Evolutionary conservation across 2,113 vertebrate species (phyloP).

Genomic region (Chlamydotis undulata): DNA sequence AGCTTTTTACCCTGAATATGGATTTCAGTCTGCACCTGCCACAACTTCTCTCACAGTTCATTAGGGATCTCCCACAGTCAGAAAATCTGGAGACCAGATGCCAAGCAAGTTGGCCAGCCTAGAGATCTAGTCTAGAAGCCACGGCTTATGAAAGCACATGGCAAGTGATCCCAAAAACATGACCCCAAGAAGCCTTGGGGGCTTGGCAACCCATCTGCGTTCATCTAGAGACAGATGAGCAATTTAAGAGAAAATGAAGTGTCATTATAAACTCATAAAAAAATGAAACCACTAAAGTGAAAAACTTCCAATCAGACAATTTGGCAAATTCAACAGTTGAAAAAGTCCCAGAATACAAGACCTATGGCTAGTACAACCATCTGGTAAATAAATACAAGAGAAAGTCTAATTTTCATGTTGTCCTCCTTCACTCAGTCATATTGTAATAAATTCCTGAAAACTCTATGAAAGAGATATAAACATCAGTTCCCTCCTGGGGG

Average conservation of each 20-base stretch:
- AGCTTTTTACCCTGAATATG: neutral
- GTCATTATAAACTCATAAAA: slow-evolving; percentile 28
- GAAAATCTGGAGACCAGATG: slow-evolving; percentile 27
- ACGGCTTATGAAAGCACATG: neutral
- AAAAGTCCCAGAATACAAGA: neutral
- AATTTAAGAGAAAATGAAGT: slow-evolving; percentile 31
- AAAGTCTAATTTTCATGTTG: neutral
- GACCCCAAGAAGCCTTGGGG: neutral
- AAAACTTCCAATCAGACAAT: neutral
- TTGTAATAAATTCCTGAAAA: neutral
- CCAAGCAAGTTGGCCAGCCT: slow-evolving; percentile 11
- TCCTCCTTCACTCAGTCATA: neutral
- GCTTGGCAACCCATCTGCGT: slow-evolving; percentile 8
- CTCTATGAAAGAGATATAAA: neutral
- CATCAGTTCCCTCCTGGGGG: neutral
- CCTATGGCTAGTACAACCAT: neutral
- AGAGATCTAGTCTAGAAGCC: slow-evolving; percentile 23
- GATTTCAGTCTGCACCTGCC: slow-evolving; percentile 44
- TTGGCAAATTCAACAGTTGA: neutral
- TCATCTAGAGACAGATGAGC: neutral
- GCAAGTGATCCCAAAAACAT: neutral
- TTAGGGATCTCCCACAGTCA: slow-evolving; percentile 27
- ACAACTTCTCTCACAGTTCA: slow-evolving; percentile 24
- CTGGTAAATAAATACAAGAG: neutral
- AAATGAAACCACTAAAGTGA: neutral